A percentile compares a stretch with the other conserved stretches of the same genome.
Evolutionary conservation across 2,888 invertebrate genomes (phyloP).

Genomic region (Brachypalpus laphriformis): DNA sequence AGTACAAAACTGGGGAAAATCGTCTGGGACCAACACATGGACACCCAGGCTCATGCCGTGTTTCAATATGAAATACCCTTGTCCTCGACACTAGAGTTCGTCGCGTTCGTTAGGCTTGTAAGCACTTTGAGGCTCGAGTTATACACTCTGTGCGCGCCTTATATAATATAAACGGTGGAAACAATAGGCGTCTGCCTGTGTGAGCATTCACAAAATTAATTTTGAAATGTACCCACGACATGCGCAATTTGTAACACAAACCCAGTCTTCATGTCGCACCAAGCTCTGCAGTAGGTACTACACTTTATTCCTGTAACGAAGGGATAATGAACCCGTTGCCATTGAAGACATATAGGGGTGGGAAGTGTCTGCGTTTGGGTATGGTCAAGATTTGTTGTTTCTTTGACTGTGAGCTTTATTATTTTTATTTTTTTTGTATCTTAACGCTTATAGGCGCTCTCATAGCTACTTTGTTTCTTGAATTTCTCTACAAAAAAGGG

Average conservation of each 20-base stretch:
- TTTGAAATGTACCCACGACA: conserved; percentile 78
- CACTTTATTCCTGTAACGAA: conserved; percentile 72
- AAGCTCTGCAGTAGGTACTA: conserved; percentile 69
- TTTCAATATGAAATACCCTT: conserved; percentile 66
- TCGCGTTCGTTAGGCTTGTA: conserved; percentile 71
- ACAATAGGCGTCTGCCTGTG: conserved; percentile 73
- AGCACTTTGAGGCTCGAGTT: conserved; percentile 64
- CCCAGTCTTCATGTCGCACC: conserved; percentile 80
- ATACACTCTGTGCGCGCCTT: conserved; percentile 55
- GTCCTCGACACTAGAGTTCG: conserved; percentile 72
- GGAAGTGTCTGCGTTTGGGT: conserved; percentile 78
- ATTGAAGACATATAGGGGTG: conserved; percentile 66
- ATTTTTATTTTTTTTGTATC: neutral
- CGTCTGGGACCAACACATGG: conserved; percentile 69
- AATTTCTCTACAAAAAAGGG: conserved; percentile 25
- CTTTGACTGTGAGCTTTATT: conserved; percentile 57
- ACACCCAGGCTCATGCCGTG: conserved; percentile 18
- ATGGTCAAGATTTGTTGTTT: conserved; percentile 79
- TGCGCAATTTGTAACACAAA: conserved; percentile 83
- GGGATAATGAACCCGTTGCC: conserved; percentile 77
- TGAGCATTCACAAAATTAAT: conserved; percentile 71
- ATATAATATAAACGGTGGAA: conserved; percentile 66
- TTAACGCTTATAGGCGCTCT: conserved; percentile 43
- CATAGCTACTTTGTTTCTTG: conserved; percentile 50
- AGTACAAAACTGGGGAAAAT: conserved; percentile 65